phyloP scores from a whole-genome alignment of 2,113 vertebrate genomes.

The Varanus salvator region DNA sequence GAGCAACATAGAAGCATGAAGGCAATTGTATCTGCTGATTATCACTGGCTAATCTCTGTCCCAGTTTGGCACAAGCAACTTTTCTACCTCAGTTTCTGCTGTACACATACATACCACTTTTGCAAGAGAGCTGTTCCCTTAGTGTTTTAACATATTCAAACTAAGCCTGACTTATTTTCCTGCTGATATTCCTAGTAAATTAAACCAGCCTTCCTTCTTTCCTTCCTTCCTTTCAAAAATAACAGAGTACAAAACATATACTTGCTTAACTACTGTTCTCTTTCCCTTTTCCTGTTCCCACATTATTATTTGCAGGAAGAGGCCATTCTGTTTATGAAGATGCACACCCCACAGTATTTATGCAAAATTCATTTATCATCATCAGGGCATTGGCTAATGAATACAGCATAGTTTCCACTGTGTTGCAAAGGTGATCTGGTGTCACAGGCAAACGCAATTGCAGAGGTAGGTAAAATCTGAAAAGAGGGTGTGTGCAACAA shows the following conservation, averaged over 20 bases:
- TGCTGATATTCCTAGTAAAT: rapidly evolving
- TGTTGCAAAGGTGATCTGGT: too few relatives aligned
- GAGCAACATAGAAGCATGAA: constrained; percentile 24
- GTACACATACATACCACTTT: background rate
- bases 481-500: too few relatives aligned
- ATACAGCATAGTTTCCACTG: too few relatives aligned
- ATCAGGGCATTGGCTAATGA: too few relatives aligned
- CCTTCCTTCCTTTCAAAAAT: background rate
- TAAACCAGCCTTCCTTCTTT: background rate
- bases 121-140: too few relatives aligned
- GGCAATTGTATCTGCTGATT: constrained; percentile 43
- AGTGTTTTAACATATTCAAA: background rate
- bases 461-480: too few relatives aligned
- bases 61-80: constrained; percentile 28
- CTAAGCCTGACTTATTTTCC: background rate
- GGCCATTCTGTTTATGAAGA: too few relatives aligned
- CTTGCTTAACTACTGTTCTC: background rate
- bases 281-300: background rate
- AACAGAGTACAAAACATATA: background rate
- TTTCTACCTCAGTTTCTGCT: background rate
- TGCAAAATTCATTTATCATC: too few relatives aligned
- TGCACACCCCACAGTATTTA: too few relatives aligned
- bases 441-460: too few relatives aligned
- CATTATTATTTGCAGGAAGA: background rate
- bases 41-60: constrained; percentile 34